Evolutionary conservation across 2,888 invertebrate genomes (phyloP).

Genomic region (Chouioia cunea): DNA sequence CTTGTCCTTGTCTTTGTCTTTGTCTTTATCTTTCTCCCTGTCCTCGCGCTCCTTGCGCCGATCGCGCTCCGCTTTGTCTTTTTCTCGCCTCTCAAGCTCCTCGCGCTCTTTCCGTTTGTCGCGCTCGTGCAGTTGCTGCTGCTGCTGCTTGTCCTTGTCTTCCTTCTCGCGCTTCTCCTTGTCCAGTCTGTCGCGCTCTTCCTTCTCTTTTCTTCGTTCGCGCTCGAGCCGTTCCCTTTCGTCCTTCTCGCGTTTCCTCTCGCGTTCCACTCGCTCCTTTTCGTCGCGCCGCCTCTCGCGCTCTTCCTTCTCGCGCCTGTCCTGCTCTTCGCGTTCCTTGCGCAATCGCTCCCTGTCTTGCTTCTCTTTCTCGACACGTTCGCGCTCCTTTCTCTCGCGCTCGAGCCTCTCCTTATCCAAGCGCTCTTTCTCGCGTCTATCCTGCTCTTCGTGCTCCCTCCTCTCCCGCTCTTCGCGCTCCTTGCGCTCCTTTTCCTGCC

Average conservation of each 20-base stretch:
- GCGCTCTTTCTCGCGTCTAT: conserved; percentile 58
- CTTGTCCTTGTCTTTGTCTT: too few relatives aligned
- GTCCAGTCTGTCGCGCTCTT: conserved; percentile 60
- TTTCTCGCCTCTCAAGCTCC: conserved; percentile 68
- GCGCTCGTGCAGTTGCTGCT: conserved; percentile 62
- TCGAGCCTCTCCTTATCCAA: conserved; percentile 56
- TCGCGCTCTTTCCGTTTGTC: conserved; percentile 64
- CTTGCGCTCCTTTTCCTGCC: conserved; percentile 59
- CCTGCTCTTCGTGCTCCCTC: conserved; percentile 59
- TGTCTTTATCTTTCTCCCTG: conserved; percentile 65
- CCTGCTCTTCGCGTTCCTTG: conserved; percentile 66
- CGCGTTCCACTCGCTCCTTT: conserved; percentile 68
- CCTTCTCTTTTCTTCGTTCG: conserved; percentile 57
- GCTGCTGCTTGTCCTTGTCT: conserved; percentile 67
- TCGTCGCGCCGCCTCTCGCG: conserved; percentile 64
- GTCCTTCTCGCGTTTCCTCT: conserved; percentile 62
- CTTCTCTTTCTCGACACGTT: conserved; percentile 60
- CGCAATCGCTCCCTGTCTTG: conserved; percentile 60
- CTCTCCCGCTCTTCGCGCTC: conserved; percentile 54
- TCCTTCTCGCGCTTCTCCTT: conserved; percentile 63
- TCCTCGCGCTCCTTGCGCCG: conserved; percentile 63
- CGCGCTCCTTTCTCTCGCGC: conserved; percentile 59
- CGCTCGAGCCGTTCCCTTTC: conserved; percentile 67
- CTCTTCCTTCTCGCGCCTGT: conserved; percentile 65
- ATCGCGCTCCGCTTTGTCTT: conserved; percentile 63